phyloP scores from a whole-genome alignment of 1,140 invertebrate genomes.

The Popillia japonica region DNA sequence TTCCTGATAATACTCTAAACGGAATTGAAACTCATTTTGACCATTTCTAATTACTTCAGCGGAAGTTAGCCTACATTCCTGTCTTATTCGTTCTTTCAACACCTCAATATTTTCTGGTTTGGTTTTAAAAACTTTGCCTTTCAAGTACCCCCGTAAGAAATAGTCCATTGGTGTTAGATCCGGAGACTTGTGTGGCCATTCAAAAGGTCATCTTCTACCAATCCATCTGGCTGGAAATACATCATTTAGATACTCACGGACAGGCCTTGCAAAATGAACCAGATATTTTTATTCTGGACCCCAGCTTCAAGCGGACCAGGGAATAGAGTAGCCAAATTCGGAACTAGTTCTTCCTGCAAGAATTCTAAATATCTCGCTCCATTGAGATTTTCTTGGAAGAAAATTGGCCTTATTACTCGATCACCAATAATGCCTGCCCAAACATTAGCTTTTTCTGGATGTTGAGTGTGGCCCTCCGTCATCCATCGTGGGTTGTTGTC shows the following conservation, averaged over 20 bases:
- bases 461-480: slow-evolving; percentile 11
- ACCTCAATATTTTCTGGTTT: neutral
- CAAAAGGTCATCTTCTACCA: neutral
- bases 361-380: slow-evolving; percentile 25
- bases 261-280: neutral
- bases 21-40: too few species aligned
- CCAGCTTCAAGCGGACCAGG: slow-evolving; percentile 14
- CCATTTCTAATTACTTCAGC: too few species aligned
- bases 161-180: neutral
- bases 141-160: neutral
- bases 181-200: too few species aligned
- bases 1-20: too few species aligned
- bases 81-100: neutral
- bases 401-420: slow-evolving; percentile 10
- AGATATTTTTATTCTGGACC: slow-evolving; percentile 1
- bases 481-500: too few species aligned
- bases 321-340: slow-evolving; percentile 23
- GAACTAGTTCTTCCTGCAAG: slow-evolving; percentile 9
- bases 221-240: too few species aligned
- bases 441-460: slow-evolving; percentile 19
- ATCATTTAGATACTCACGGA: neutral
- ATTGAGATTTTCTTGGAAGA: slow-evolving; percentile 21
- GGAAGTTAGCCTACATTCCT: neutral
- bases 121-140: neutral
- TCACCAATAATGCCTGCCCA: slow-evolving; percentile 28